Conservation (phyloP, 2,888 invertebrate genomes). For the Podabrus alpinus region DNA sequence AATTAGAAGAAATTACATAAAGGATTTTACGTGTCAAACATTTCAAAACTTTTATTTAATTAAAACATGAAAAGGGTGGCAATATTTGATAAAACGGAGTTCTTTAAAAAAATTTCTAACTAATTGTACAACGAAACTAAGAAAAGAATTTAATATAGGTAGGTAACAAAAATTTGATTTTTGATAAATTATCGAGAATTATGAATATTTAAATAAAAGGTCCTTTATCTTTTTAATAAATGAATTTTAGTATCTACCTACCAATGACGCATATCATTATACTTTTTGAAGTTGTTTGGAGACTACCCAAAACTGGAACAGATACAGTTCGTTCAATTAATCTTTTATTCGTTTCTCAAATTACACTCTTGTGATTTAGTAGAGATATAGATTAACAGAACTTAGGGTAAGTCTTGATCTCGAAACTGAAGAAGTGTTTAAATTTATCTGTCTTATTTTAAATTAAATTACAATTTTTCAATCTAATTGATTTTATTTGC, state of each 20-base stretch:
- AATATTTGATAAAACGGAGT: not conserved
- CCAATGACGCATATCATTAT: not conserved
- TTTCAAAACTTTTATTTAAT: not conserved
- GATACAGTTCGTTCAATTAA: not conserved
- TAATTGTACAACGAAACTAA: not conserved
- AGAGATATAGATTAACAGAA: not conserved
- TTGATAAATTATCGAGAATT: not conserved
- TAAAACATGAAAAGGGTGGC: not conserved
- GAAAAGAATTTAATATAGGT: not conserved
- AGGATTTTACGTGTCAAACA: not conserved
- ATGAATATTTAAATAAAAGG: not conserved
- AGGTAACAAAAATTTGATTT: not conserved
- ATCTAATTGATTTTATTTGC: not conserved
- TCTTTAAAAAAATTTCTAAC: not conserved
- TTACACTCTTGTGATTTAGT: not conserved
- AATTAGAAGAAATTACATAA: not conserved
- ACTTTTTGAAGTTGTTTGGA: not conserved
- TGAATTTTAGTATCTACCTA: not conserved
- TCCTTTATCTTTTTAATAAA: not conserved
- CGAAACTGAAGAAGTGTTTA: not conserved
- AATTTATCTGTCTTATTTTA: not conserved
- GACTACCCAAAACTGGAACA: not conserved
- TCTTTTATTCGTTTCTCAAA: not conserved
- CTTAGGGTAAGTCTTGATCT: not conserved
- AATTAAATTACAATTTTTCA: not conserved